These are phyloP conservation scores for Noctua pronuba DNA, from an alignment of 2,888 invertebrate genomes.

Conservation along the genomic window DNA sequence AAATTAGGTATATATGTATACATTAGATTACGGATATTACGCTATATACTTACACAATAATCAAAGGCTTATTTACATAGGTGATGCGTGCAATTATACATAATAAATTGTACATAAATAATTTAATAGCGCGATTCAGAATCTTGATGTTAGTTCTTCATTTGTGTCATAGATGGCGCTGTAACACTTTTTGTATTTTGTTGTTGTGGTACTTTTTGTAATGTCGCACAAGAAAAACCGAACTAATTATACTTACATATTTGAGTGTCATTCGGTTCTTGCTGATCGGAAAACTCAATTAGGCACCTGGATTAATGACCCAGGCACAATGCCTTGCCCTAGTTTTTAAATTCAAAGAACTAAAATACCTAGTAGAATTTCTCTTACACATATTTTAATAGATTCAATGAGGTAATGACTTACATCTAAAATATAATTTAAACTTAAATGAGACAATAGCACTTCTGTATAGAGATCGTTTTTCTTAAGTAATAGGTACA, in stretches of 20 bases:
- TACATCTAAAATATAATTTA: background rate
- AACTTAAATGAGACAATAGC: conserved; percentile 30
- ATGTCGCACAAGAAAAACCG: no score
- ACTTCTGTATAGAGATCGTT: conserved; percentile 37
- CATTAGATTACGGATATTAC: no score
- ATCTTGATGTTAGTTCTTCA: no score
- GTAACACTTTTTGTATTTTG: no score
- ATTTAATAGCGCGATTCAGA: no score
- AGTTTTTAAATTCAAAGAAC: background rate
- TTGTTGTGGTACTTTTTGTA: no score
- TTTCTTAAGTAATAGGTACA: background rate
- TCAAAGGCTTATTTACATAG: background rate
- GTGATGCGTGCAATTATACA: background rate
- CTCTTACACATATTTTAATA: background rate
- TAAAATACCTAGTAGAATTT: background rate
- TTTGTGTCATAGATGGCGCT: no score
- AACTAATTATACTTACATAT: no score
- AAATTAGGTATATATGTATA: no score
- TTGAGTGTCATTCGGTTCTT: no score
- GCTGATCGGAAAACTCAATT: no score
- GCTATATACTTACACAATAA: background rate
- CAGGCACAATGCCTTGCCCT: background rate
- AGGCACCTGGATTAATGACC: no score
- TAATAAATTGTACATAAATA: background rate
- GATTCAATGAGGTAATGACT: background rate